Evolutionary conservation across 1,140 invertebrate species (phyloP), one percentile per base, ranked within the genome.

Genomic region (Delia radicum): DNA sequence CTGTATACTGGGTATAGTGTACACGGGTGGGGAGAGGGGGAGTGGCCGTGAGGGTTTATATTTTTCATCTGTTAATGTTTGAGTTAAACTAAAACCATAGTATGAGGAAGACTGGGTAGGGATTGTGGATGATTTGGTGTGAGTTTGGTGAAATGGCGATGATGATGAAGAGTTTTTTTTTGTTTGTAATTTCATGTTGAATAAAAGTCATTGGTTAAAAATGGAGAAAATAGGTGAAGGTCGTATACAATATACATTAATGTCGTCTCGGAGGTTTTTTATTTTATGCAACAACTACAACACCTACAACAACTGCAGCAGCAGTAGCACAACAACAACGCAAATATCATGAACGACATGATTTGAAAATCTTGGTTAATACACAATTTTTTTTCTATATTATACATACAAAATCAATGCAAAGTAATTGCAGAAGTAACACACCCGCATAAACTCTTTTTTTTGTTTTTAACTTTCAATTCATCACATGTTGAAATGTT

Each of bases 181-280:
- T 55, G 48, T 18, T n/a, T 55, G 18, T 55, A n/a, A 55, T 55
- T 55, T 55, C n/a, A 24, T 55, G 48, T 55, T 55, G 48, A 21
- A 55, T 10, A 55, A 55, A 55, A 55, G 48, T 55, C 21, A 55
- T 55, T 55, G 48, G n/a, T 55, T 21, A 10, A 55, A 21, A 55
- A 55, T 21, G 48, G 48, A 18, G 48, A 55, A 55, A 55, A 55
- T 55, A 55, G 48, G 48, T 55, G 48, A 55, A 55, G 48, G 48
- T 55, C 48, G 48, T 55, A 21, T 55, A 55, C 48, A 55, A 55
- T 55, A 55, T 55, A 55, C 24, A 55, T 55, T 55, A 55, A 55
- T 55, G 48, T 55, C 48, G 48, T 55, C 48, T 55, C 48, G 48
- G 48, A 55, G 48, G 48, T 55, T 55, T 55, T n/a, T 55, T 55